These are phyloP conservation scores for Hypothenemus hampei DNA, from an alignment of 1,140 invertebrate genomes.

Conservation along the genomic window DNA sequence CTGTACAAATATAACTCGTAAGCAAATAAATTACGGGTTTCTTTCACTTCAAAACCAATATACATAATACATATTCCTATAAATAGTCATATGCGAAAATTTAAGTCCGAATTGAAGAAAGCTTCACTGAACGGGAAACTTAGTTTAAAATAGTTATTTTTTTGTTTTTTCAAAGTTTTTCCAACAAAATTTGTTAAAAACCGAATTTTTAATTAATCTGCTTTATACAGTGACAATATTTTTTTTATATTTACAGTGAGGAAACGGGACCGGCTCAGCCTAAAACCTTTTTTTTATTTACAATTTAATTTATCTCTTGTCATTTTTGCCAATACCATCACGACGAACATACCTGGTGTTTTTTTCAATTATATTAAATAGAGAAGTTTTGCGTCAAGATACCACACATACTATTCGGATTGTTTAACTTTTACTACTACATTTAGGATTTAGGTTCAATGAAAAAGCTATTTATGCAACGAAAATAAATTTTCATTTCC, in stretches of 20 bases:
- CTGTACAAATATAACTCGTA: conserved; percentile 44
- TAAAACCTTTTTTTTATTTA: conserved; percentile 7
- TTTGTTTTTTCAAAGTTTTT: conserved; percentile 10
- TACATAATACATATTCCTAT: conserved; percentile 25
- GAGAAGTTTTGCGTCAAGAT: too few species aligned
- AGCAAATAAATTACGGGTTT: conserved; percentile 45
- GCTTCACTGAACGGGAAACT: conserved; percentile 14
- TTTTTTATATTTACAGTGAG: conserved; percentile 17
- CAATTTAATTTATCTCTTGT: too few species aligned
- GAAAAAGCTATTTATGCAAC: too few species aligned
- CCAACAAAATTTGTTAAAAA: background rate
- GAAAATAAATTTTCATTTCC: too few species aligned
- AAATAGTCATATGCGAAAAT: too few species aligned
- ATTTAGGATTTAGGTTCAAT: too few species aligned
- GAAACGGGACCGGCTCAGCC: conserved; percentile 14
- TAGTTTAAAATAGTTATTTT: conserved; percentile 21
- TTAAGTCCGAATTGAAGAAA: background rate
- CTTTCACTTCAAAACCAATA: conserved; percentile 32
- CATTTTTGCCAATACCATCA: too few species aligned
- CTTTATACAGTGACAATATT: conserved; percentile 17
- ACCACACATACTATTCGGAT: too few species aligned
- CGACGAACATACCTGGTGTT: too few species aligned
- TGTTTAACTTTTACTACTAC: too few species aligned
- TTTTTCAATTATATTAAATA: too few species aligned
- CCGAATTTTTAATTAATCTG: conserved; percentile 21